Percentiles rank a stretch among this genome's conserved stretches.
phyloP scores from a whole-genome alignment of 1,140 invertebrate species.

The Cataglyphis hispanica region DNA sequence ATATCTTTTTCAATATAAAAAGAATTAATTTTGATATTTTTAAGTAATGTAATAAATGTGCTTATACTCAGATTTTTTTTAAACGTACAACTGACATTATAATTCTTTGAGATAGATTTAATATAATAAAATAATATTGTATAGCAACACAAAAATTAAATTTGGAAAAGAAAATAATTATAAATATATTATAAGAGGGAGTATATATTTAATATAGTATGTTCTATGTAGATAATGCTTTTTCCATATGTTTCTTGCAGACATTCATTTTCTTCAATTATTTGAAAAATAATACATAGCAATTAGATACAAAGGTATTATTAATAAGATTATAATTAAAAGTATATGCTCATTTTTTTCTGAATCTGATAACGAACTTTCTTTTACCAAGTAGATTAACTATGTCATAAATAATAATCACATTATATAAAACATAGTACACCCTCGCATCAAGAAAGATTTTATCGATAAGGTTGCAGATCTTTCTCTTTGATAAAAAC shows the following conservation, averaged over 20 bases:
- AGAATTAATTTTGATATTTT: background rate
- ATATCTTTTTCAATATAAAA: background rate
- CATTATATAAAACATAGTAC: conserved; percentile 46
- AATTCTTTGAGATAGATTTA: conserved; percentile 3
- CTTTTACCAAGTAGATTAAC: conserved; percentile 54
- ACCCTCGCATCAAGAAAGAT: conserved; percentile 23
- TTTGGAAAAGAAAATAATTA: no score
- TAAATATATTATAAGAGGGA: background rate
- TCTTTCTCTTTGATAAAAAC: conserved; percentile 46
- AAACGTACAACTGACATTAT: background rate
- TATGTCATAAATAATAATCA: conserved; percentile 52
- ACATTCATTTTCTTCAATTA: background rate
- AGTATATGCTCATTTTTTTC: background rate
- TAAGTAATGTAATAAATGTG: background rate
- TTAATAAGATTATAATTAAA: conserved; percentile 6
- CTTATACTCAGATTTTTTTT: background rate
- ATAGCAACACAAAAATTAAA: background rate
- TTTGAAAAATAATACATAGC: background rate
- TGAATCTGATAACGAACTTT: background rate
- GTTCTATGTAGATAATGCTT: background rate
- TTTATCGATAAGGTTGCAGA: conserved; percentile 51
- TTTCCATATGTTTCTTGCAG: background rate
- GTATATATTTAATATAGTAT: no score
- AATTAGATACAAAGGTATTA: conserved; percentile 15
- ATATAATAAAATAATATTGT: background rate